Evolutionary conservation across 2,797 vertebrate species (phyloP).

Genomic region (Acanthurus tractus): DNA sequence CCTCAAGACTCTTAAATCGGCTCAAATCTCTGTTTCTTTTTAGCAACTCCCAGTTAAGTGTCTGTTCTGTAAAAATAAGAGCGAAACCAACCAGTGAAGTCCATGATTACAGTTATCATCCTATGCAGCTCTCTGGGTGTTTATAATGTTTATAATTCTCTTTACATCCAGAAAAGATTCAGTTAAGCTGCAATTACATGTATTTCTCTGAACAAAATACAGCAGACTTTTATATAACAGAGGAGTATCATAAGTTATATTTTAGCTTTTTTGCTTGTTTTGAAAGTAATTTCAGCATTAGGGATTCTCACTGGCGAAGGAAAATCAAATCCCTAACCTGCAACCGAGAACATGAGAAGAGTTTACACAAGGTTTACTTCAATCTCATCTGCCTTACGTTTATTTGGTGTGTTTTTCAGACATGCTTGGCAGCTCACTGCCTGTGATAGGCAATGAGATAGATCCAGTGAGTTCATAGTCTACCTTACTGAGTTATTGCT

Average conservation of each 20-base stretch:
- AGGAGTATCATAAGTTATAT: background rate
- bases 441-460: conserved; percentile 37
- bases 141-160: conserved; percentile 5
- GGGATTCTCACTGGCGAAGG: background rate
- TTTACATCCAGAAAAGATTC: background rate
- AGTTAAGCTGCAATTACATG: background rate
- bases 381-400: conserved; percentile 16
- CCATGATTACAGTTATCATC: conserved; percentile 2
- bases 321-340: conserved; percentile 18
- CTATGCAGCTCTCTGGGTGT: background rate
- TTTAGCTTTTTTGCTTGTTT: background rate
- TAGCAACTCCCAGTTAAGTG: background rate
- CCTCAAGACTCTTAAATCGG: background rate
- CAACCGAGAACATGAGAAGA: background rate
- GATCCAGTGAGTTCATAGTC: conserved; percentile 32
- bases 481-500: conserved; percentile 45
- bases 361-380: conserved; percentile 19
- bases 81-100: conserved; percentile 4
- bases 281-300: conserved; percentile 11
- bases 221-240: background rate
- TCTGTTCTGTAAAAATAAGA: background rate
- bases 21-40: background rate
- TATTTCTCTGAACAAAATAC: conserved; percentile 4
- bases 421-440: conserved; percentile 10
- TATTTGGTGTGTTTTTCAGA: conserved; percentile 13